Conservation (phyloP, 2,888 invertebrate genomes). For the Biston betularia region DNA sequence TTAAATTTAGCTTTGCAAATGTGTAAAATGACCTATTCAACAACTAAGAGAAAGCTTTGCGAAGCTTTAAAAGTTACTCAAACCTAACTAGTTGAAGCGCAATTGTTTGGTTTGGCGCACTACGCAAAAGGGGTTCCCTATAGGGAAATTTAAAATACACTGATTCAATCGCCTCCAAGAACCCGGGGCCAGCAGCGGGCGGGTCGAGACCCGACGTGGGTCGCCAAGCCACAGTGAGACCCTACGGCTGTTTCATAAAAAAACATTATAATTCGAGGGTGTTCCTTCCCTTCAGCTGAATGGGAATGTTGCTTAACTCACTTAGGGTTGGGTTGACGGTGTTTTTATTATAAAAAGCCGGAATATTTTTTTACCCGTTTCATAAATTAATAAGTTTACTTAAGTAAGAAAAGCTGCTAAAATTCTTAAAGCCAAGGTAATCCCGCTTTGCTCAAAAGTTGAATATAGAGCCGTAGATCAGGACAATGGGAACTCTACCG, state of each 20-base stretch:
- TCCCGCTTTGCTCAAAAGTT: too few relatives aligned
- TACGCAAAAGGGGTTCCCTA: conserved; percentile 38
- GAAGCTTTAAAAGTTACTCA: not conserved
- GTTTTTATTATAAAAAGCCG: conserved; percentile 8
- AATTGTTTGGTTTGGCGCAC: conserved; percentile 25
- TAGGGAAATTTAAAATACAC: conserved; percentile 57
- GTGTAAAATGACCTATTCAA: too few relatives aligned
- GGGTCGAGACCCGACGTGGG: conserved; percentile 33
- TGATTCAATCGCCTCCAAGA: conserved; percentile 53
- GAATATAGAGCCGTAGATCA: too few relatives aligned
- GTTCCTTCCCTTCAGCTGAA: conserved; percentile 12
- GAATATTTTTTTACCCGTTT: not conserved
- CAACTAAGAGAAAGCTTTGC: too few relatives aligned
- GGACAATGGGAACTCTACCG: too few relatives aligned
- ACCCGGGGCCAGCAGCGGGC: conserved; percentile 26
- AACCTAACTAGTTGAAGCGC: conserved; percentile 9
- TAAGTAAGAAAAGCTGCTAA: not conserved
- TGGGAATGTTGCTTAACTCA: conserved; percentile 9
- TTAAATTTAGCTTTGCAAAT: too few relatives aligned
- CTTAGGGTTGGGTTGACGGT: conserved; percentile 10
- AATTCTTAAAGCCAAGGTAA: not conserved
- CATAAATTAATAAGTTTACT: not conserved
- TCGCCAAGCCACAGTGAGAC: conserved; percentile 43
- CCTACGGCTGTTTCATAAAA: conserved; percentile 38
- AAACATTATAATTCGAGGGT: conserved; percentile 30